phyloP scores from a whole-genome alignment of 2,113 vertebrate species.

The Pyrgilauda ruficollis region DNA sequence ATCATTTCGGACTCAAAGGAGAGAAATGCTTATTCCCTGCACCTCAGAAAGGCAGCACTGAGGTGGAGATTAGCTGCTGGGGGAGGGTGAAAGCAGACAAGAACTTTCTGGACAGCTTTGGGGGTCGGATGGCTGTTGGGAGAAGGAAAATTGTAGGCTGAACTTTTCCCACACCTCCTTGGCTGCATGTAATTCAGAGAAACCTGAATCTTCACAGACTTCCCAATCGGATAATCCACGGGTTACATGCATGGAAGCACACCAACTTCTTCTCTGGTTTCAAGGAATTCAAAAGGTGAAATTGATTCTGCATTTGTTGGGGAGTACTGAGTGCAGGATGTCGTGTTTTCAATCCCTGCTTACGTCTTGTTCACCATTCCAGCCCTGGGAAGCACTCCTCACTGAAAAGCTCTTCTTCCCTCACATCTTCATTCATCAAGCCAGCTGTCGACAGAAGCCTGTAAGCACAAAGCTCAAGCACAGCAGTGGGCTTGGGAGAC shows the following conservation, averaged over 20 bases:
- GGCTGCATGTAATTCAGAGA: background rate
- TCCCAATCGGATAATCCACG: background rate
- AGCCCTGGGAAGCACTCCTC: conserved; percentile 18
- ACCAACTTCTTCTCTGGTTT: background rate
- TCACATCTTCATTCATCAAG: conserved; percentile 51
- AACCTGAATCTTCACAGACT: fast-evolving
- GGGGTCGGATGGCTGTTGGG: background rate
- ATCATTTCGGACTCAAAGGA: background rate
- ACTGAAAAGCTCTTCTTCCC: background rate
- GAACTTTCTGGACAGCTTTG: background rate
- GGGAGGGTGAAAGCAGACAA: background rate
- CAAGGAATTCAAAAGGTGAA: background rate
- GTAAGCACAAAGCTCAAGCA: background rate
- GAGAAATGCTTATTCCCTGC: background rate
- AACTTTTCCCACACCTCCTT: background rate
- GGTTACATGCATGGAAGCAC: background rate
- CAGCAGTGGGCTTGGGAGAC: background rate
- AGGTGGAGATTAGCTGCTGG: background rate
- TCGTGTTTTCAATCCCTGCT: background rate
- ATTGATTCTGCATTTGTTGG: background rate
- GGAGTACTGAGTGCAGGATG: background rate
- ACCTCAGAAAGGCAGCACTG: background rate
- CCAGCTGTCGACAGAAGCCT: background rate
- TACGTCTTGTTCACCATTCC: background rate
- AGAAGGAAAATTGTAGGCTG: background rate